These are phyloP conservation scores for Esperia sulphurella DNA, from an alignment of 2,888 invertebrate species.

Conservation along the genomic window DNA sequence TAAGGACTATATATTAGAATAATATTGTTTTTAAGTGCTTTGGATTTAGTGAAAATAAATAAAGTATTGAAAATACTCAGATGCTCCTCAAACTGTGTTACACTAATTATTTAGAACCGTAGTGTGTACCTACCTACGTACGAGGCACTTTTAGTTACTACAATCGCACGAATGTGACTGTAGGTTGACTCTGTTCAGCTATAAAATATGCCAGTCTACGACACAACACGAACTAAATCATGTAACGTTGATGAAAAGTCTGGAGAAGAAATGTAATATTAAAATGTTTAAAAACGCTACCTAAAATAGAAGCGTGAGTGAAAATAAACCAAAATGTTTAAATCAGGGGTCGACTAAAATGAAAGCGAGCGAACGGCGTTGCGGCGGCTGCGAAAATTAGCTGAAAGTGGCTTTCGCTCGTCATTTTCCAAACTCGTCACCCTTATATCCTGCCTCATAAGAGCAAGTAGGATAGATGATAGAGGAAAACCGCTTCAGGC, in stretches of 20 bases:
- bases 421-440: slow-evolving; percentile 38
- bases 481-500: slow-evolving; percentile 66
- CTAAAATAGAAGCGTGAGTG: slow-evolving; percentile 13
- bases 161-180: too few relatives aligned
- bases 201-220: too few relatives aligned
- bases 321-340: slow-evolving; percentile 46
- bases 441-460: slow-evolving; percentile 19
- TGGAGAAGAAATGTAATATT: background rate
- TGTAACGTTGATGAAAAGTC: too few relatives aligned
- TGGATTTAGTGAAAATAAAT: too few relatives aligned
- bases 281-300: background rate
- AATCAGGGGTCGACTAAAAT: slow-evolving; percentile 41
- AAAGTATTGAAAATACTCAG: too few relatives aligned
- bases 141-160: too few relatives aligned
- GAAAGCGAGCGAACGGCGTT: slow-evolving; percentile 50
- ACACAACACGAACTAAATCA: background rate
- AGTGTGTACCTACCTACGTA: too few relatives aligned
- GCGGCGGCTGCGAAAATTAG: slow-evolving; percentile 66
- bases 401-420: slow-evolving; percentile 66
- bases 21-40: too few relatives aligned
- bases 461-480: slow-evolving; percentile 39
- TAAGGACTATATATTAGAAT: too few relatives aligned
- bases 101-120: too few relatives aligned
- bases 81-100: too few relatives aligned
- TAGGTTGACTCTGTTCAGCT: too few relatives aligned